Conservation (phyloP, 2,797 vertebrate genomes). For the Euphonia xanthogaster region DNA sequence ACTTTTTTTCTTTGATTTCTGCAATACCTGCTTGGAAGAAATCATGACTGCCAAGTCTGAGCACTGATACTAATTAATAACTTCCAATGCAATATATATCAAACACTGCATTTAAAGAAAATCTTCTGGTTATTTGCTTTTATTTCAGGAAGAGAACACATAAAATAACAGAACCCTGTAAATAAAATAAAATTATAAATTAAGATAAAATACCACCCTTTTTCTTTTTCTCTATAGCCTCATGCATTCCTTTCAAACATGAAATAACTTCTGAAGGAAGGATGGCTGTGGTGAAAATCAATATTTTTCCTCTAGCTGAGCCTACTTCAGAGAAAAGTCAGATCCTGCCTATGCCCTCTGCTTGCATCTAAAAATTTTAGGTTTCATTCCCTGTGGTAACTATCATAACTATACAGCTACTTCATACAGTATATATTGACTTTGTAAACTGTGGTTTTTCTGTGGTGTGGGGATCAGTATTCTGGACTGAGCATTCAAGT, state of each 20-base stretch:
- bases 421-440: conserved; percentile 68
- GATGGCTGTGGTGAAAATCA: conserved; percentile 67
- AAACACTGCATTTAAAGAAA: not conserved
- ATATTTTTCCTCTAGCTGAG: conserved; percentile 65
- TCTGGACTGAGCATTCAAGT: conserved; percentile 35
- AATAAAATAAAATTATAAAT: conserved; percentile 53
- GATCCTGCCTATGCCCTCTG: conserved; percentile 47
- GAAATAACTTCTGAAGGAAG: conserved; percentile 69
- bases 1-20: not conserved
- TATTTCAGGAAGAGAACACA: not conserved
- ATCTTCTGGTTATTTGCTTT: not conserved
- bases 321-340: conserved; percentile 65
- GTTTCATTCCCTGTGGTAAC: conserved; percentile 54
- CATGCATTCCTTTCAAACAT: conserved; percentile 64
- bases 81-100: not conserved
- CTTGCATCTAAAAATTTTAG: conserved; percentile 59
- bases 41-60: not conserved
- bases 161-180: not conserved
- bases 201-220: conserved; percentile 48
- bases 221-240: conserved; percentile 52
- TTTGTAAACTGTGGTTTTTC: conserved; percentile 55
- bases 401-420: conserved; percentile 65
- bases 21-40: not conserved
- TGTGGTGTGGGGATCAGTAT: conserved; percentile 40
- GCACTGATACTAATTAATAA: not conserved